Evolutionary conservation across 1,140 invertebrate genomes (phyloP).

Genomic region (Tribolium castaneum): DNA sequence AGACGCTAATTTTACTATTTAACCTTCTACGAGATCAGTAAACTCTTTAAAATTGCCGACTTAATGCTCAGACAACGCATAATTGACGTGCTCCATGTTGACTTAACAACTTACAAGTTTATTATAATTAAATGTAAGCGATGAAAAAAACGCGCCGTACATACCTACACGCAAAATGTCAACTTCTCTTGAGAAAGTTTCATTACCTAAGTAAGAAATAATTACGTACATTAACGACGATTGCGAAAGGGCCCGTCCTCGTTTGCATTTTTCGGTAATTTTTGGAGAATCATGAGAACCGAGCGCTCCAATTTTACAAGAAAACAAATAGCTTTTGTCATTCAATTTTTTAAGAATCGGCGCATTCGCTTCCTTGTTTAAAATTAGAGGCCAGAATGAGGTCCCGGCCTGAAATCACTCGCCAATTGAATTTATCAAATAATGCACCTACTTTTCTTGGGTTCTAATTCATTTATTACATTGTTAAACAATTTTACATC

Average conservation of each 20-base stretch:
- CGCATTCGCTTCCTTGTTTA: too few species aligned
- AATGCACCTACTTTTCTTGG: too few species aligned
- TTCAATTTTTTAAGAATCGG: not conserved
- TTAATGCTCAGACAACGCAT: not conserved
- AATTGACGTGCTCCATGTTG: not conserved
- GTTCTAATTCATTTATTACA: too few species aligned
- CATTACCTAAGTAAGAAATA: slow-evolving; percentile 2
- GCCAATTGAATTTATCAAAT: too few species aligned
- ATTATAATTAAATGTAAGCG: not conserved
- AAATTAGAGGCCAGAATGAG: too few species aligned
- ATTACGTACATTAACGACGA: not conserved
- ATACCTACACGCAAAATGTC: not conserved
- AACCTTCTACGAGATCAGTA: slow-evolving; percentile 33
- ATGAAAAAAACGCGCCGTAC: not conserved
- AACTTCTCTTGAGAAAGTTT: not conserved
- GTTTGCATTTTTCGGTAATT: not conserved
- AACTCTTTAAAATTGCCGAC: slow-evolving; percentile 9
- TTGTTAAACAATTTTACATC: too few species aligned
- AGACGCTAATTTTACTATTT: slow-evolving; percentile 28
- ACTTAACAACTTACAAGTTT: not conserved
- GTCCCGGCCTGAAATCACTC: too few species aligned
- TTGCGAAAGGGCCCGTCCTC: not conserved
- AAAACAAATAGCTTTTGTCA: not conserved
- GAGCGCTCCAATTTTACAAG: not conserved
- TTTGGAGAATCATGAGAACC: not conserved